Evolutionary conservation across 2,797 vertebrate species (phyloP), one percentile per base, ranked within the genome.

Genomic region (Lycodopsis pacificus): DNA sequence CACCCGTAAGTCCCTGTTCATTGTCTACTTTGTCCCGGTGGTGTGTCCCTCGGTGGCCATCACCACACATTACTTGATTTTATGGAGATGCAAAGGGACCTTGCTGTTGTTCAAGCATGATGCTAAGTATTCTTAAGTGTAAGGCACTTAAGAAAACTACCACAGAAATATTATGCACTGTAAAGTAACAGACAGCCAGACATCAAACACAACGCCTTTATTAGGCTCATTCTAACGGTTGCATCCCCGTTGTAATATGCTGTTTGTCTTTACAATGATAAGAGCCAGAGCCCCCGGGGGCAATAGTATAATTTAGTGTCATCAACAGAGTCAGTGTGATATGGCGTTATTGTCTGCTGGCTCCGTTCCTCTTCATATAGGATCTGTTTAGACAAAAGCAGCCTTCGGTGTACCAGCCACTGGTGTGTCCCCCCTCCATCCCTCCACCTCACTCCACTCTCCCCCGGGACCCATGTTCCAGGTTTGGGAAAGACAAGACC

Each of bases 1-100:
- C 89, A 99, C 97, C 7, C 97, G 97, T 99, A 92, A 97, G 98
- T 97, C 89, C 85, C 53, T 20, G 14, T 27, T 9, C 36, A 51
- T 20, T 62, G 51, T 38, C 17, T 62, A 4, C 54, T 32, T 17
- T 20, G 22, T 63, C 8, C 30, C 1, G 2, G 2, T 46, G 19
- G 1, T 14, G 14, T 32, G 19, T 64, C 15, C 20, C 44, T 65
- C 25, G 30, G n/a, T 36, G 62, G 61, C 25, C 54, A 20, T 58
- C 14, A 38, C 27, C 30, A 11, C 56, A 61, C 34, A 14, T 59
- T 1, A 11, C 61, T 36, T 51, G 14, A 71, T 27, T 67, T 48
- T 32, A 75, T 63, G 59, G 49, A 65, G 8, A 65, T 15, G 53
- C 40, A 67, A 56, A 67, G 25, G n/a, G 7, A 58, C 46, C 42